A percentile compares a stretch with the other conserved stretches of the same genome.
These are phyloP conservation scores for Danio aesculapii DNA, from an alignment of 2,797 vertebrate genomes.

Conservation along the genomic window DNA sequence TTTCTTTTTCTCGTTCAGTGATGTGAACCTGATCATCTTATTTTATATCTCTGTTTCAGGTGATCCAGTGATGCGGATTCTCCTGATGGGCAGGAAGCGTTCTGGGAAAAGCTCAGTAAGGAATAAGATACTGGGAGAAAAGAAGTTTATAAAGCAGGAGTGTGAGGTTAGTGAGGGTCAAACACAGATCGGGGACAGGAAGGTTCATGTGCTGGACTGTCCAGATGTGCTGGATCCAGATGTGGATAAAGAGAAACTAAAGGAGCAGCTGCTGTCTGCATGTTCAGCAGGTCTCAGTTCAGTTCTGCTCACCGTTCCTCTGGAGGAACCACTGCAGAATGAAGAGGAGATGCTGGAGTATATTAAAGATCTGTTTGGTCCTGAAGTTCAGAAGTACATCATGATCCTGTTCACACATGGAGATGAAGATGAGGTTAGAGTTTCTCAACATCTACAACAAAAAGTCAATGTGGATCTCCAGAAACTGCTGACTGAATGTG, in stretches of 20 bases:
- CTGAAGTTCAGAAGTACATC: constrained; percentile 4
- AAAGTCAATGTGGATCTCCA: not conserved
- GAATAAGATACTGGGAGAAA: not conserved
- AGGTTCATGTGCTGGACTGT: not conserved
- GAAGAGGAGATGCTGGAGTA: constrained; percentile 37
- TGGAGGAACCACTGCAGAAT: constrained; percentile 18
- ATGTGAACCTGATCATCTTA: too few relatives aligned
- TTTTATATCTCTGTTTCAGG: not conserved
- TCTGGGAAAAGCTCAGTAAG: not conserved
- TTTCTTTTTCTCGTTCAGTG: too few relatives aligned
- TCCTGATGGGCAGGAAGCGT: not conserved
- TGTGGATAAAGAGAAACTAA: constrained; percentile 13
- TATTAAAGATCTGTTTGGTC: not conserved
- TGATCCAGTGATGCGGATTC: not conserved
- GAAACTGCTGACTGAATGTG: not conserved
- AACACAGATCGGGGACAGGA: not conserved
- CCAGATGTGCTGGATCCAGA: constrained; percentile 21
- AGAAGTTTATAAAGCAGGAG: not conserved
- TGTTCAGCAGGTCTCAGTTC: constrained; percentile 41
- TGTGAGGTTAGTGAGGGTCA: not conserved
- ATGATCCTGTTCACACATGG: constrained; percentile 35
- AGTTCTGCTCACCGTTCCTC: constrained; percentile 39
- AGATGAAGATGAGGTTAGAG: not conserved
- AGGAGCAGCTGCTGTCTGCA: constrained; percentile 3
- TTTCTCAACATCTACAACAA: not conserved